These are phyloP conservation scores for Embiotoca jacksoni DNA, from an alignment of 2,113 vertebrate species.

Conservation along the genomic window DNA sequence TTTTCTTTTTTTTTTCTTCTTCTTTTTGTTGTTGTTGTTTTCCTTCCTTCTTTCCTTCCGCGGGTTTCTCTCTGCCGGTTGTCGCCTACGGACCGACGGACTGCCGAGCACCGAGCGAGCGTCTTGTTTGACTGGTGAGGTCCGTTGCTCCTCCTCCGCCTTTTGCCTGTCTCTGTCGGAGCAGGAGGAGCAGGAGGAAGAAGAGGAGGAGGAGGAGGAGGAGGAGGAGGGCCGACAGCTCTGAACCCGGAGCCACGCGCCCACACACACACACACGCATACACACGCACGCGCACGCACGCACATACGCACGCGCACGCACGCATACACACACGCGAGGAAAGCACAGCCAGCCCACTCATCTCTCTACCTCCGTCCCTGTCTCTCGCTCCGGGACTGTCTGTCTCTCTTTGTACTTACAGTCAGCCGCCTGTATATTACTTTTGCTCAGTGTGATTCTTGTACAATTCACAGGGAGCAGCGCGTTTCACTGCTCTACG, in stretches of 20 bases:
- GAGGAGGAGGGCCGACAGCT: constrained; percentile 41
- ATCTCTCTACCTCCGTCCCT: neutral
- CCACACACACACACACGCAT: constrained; percentile 47
- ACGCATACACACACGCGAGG: constrained; percentile 27
- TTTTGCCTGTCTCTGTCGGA: constrained; percentile 69
- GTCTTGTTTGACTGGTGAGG: constrained; percentile 47
- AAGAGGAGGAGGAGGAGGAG: neutral
- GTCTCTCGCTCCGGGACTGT: too few relatives aligned
- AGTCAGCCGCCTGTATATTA: too few relatives aligned
- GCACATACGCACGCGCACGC: constrained; percentile 63
- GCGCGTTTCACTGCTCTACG: too few relatives aligned
- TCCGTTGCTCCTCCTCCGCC: constrained; percentile 70
- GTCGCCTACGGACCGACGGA: constrained; percentile 22
- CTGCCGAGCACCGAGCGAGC: constrained; percentile 35
- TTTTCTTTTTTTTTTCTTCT: too few relatives aligned
- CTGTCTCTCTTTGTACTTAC: too few relatives aligned
- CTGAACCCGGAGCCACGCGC: constrained; percentile 73
- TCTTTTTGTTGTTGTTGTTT: too few relatives aligned
- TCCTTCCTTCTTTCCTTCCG: constrained; percentile 22
- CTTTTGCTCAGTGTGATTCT: too few relatives aligned
- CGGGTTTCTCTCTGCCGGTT: constrained; percentile 43
- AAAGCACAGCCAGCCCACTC: neutral
- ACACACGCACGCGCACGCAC: constrained; percentile 66
- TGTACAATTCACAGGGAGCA: too few relatives aligned
- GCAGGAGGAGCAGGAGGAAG: constrained; percentile 24